Conservation (phyloP, 2,888 invertebrate species). For the Heliconius ethilla region DNA sequence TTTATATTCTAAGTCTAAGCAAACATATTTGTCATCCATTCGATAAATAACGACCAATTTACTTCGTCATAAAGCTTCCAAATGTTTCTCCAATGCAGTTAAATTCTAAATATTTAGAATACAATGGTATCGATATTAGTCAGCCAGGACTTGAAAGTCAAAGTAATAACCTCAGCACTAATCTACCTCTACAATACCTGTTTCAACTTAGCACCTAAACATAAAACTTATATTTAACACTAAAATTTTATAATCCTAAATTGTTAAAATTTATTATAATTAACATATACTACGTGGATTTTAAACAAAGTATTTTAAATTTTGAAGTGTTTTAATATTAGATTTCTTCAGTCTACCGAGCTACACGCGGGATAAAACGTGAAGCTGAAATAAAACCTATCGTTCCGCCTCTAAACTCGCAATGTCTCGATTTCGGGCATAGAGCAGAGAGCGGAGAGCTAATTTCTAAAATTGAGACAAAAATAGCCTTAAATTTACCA, state of each 20-base stretch:
- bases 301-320: not conserved
- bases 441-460: not conserved
- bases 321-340: not conserved
- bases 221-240: constrained; percentile 18
- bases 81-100: constrained; percentile 36
- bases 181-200: constrained; percentile 16
- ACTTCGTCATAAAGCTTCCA: constrained; percentile 28
- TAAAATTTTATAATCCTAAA: constrained; percentile 12
- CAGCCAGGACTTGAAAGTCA: constrained; percentile 23
- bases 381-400: too few species aligned
- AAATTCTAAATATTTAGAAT: constrained; percentile 17
- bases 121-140: constrained; percentile 23
- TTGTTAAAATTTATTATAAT: constrained; percentile 7
- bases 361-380: not conserved
- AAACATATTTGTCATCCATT: constrained; percentile 36
- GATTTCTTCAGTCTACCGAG: not conserved
- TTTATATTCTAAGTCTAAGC: constrained; percentile 16
- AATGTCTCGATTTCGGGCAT: too few species aligned
- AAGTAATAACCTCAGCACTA: constrained; percentile 15
- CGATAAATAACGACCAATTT: constrained; percentile 33
- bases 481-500: not conserved
- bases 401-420: too few species aligned
- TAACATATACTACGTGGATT: not conserved
- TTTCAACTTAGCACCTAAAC: constrained; percentile 23
- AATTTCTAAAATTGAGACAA: not conserved